A percentile compares a stretch with the other conserved stretches of the same genome.
Evolutionary conservation across 2,797 vertebrate species (phyloP).

Genomic region (Sebastes vulpes): DNA sequence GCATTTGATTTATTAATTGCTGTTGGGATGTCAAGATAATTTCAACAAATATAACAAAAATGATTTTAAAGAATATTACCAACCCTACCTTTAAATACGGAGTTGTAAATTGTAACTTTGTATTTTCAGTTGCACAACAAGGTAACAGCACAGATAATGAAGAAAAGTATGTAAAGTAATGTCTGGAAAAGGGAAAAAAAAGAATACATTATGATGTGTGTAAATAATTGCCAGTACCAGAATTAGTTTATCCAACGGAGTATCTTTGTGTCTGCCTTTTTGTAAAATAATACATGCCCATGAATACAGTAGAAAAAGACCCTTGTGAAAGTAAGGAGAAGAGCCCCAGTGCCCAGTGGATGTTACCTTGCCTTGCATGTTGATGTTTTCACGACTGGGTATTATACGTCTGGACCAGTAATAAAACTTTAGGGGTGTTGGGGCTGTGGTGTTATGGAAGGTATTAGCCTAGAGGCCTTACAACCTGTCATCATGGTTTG

Average conservation of each 20-base stretch:
- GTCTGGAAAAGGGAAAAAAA: constrained; percentile 25
- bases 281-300: constrained; percentile 48
- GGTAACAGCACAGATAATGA: constrained; percentile 37
- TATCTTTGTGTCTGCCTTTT: constrained; percentile 63
- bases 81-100: not conserved
- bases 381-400: constrained; percentile 46
- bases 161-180: constrained; percentile 11
- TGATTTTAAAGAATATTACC: too few relatives aligned
- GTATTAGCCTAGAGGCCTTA: constrained; percentile 67
- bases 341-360: constrained; percentile 27
- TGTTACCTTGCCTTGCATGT: constrained; percentile 57
- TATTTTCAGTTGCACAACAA: constrained; percentile 47
- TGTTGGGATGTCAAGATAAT: too few relatives aligned
- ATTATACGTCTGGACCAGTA: constrained; percentile 25
- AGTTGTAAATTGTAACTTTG: not conserved
- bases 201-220: constrained; percentile 23
- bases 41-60: too few relatives aligned
- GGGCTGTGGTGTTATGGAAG: constrained; percentile 1
- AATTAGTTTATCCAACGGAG: constrained; percentile 49
- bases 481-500: constrained; percentile 31
- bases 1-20: too few relatives aligned
- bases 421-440: constrained; percentile 1
- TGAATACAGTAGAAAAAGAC: constrained; percentile 24
- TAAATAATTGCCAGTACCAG: constrained; percentile 62
- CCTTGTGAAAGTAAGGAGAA: constrained; percentile 12